phyloP scores from a whole-genome alignment of 2,113 vertebrate species.

The Naja naja region DNA sequence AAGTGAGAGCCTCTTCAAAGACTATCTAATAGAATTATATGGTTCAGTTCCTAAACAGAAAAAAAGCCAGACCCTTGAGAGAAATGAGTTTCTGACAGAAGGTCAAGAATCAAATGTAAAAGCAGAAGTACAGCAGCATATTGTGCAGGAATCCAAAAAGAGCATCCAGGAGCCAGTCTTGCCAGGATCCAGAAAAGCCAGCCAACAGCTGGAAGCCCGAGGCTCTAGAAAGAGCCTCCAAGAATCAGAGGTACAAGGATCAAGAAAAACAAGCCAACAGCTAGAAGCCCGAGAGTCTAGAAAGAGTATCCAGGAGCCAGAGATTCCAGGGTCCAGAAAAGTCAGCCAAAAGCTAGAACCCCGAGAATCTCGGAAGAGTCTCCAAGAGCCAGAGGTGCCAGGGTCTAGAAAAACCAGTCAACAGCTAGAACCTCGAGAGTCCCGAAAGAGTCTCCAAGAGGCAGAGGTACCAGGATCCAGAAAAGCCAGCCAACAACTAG shows the following conservation, averaged over 20 bases:
- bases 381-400: rapidly evolving
- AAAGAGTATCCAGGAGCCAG: background rate
- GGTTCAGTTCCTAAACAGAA: background rate
- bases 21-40: constrained; percentile 17
- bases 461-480: background rate
- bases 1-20: constrained; percentile 5
- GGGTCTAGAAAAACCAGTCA: background rate
- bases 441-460: background rate
- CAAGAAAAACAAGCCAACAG: background rate
- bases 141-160: background rate
- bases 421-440: rapidly evolving
- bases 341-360: background rate
- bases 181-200: background rate
- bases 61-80: background rate
- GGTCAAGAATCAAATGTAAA: background rate
- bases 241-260: background rate
- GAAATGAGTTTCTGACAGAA: background rate
- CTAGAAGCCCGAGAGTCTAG: background rate
- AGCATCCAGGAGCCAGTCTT: background rate
- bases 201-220: background rate
- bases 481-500: background rate
- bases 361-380: background rate
- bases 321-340: background rate
- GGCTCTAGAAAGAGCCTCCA: background rate
- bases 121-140: background rate